Evolutionary conservation across 2,888 invertebrate genomes (phyloP).

Genomic region (Archaeoteleia sp.): DNA sequence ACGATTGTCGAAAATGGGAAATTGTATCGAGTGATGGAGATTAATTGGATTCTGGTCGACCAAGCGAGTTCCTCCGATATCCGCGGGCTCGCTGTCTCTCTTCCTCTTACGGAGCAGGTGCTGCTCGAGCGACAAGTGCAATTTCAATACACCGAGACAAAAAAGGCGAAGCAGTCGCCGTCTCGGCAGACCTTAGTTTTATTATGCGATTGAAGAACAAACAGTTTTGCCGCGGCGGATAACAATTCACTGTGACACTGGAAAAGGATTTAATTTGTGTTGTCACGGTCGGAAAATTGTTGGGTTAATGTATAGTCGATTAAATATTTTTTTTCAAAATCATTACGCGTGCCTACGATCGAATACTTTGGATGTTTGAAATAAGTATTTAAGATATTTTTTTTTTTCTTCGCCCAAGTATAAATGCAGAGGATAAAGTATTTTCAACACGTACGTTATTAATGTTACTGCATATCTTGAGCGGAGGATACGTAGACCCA

Average conservation of each 20-base stretch:
- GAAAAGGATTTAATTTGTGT: slow-evolving; percentile 39
- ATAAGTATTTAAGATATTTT: too few relatives aligned
- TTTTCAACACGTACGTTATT: too few relatives aligned
- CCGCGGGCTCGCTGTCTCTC: slow-evolving; percentile 24
- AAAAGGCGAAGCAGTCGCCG: slow-evolving; percentile 37
- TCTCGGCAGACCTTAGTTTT: slow-evolving; percentile 11
- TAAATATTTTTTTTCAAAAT: too few relatives aligned
- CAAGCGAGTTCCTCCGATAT: slow-evolving; percentile 27
- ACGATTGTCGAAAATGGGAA: slow-evolving; percentile 38
- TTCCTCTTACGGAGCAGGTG: slow-evolving; percentile 6
- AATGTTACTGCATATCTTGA: too few relatives aligned
- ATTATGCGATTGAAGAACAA: slow-evolving; percentile 32
- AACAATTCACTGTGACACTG: slow-evolving; percentile 29
- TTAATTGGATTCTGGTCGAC: slow-evolving; percentile 44
- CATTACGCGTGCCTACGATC: too few relatives aligned
- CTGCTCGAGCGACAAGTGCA: slow-evolving; percentile 23
- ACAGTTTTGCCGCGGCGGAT: slow-evolving; percentile 22
- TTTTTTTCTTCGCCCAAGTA: too few relatives aligned
- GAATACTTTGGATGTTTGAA: too few relatives aligned
- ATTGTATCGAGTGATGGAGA: slow-evolving; percentile 44
- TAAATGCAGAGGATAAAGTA: too few relatives aligned
- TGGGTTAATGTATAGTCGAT: too few relatives aligned
- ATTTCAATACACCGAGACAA: slow-evolving; percentile 18
- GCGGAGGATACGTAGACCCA: too few relatives aligned
- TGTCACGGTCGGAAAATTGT: too few relatives aligned